These are phyloP conservation scores for Brachyrhaphis roseni DNA, from an alignment of 2,797 vertebrate genomes.

Conservation along the genomic window DNA sequence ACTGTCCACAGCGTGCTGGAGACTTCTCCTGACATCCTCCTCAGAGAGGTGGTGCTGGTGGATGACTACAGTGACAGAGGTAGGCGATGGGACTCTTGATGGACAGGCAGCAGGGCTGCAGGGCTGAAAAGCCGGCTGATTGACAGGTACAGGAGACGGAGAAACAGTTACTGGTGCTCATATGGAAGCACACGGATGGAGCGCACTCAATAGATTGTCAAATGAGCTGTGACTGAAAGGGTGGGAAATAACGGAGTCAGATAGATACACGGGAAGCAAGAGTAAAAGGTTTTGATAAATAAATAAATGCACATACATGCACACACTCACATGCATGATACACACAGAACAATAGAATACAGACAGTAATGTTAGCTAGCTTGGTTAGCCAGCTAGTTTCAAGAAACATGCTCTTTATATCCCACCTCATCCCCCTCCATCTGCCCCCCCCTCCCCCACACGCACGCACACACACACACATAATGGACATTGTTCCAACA, in stretches of 20 bases:
- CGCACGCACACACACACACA: too few species aligned
- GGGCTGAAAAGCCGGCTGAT: neutral
- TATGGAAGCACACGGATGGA: neutral
- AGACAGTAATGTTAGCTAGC: too few species aligned
- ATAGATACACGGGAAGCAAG: neutral
- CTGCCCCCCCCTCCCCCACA: too few species aligned
- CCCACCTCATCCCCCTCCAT: too few species aligned
- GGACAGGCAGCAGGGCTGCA: neutral
- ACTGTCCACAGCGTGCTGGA: constrained; percentile 96
- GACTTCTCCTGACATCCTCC: constrained; percentile 91
- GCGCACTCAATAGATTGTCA: constrained; percentile 4
- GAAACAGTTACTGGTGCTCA: constrained; percentile 11
- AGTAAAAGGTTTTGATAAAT: neutral
- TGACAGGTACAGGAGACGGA: constrained; percentile 12
- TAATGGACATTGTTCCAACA: too few species aligned
- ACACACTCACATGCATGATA: too few species aligned
- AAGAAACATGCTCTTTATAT: too few species aligned
- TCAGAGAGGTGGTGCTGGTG: constrained; percentile 93
- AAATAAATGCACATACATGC: too few species aligned
- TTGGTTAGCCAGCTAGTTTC: too few species aligned
- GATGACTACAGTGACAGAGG: constrained; percentile 98
- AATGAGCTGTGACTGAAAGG: neutral
- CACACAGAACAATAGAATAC: too few species aligned
- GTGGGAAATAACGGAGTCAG: constrained; percentile 8
- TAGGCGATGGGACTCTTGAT: constrained; percentile 51